Base-by-base conservation (phyloP, 2,113 vertebrate species). In the Chionodraco myersi region DNA sequence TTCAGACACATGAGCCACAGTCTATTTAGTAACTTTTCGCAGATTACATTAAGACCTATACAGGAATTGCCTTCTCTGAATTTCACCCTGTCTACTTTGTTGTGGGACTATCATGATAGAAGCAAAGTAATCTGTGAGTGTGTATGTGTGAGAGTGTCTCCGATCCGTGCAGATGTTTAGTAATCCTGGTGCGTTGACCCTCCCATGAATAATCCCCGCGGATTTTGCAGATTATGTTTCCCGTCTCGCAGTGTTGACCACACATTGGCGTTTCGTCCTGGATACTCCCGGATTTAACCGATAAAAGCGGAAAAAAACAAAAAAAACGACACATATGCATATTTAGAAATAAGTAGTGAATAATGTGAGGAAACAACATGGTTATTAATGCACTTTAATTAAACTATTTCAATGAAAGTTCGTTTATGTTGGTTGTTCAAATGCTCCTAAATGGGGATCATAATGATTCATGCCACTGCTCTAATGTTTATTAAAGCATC, bases 81-180 rank as follows among this genome's bases (percentile, higher is more conserved):
- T 91, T 80, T 66, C 83, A 62, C 66, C 80, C 79, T 58, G 34
- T 82, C 77, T 63, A 87, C 86, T 89, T 85, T 81, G 85, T 86
- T 87, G 76, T 79, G 84, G 72, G 83, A 87, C 81, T 83, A 80
- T 85, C 75, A 82, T 75, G 75, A 66, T 73, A 78, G 75, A 62
- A 21, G 75, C 34, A 57, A 83, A 87, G 78, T 91, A 81, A 91
- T 91, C 80, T 65, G 73, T 21, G 75, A 64, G 51, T 23, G 69
- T 54, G 58, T 72, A 26, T 34, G 66, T 47, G 21, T 36, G 59
- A 36, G 86, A 30, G 64, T 68, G 14, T 71, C 65, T 60, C 52
- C 53, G 72, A 90, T 86, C 81, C 18, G 87, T 88, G 84, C 93
- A 94, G 94, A 94, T 95, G 92, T 94, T 93, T 60, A 60, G 53